A percentile compares a stretch with the other conserved stretches of the same genome.
phyloP scores from a whole-genome alignment of 2,797 vertebrate genomes.

The Esox masquinongy region DNA sequence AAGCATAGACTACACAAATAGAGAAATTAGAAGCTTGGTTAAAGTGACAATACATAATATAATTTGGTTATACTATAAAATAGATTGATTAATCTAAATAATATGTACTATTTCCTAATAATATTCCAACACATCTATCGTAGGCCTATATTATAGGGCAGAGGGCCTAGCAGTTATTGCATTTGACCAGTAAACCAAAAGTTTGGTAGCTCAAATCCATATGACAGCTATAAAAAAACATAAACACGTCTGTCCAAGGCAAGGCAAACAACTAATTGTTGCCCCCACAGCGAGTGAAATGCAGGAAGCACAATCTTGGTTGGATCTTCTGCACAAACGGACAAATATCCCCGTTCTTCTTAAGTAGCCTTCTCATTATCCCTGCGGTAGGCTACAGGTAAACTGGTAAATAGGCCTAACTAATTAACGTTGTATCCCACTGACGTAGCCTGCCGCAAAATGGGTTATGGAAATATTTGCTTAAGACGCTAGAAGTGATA shows the following conservation, averaged over 20 bases:
- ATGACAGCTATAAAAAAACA: no score
- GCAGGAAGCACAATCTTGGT: no score
- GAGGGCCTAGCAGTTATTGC: no score
- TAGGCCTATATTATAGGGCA: not conserved
- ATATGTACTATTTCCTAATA: not conserved
- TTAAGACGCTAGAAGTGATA: not conserved
- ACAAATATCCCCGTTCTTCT: no score
- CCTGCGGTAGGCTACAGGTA: not conserved
- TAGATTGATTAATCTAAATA: not conserved
- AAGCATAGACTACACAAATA: not conserved
- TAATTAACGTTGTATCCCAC: not conserved
- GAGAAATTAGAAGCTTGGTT: not conserved
- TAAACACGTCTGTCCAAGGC: no score
- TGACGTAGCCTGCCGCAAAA: not conserved
- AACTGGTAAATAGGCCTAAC: not conserved
- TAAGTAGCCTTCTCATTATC: not conserved
- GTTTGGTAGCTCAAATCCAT: no score
- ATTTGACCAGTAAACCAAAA: no score
- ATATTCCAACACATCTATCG: not conserved
- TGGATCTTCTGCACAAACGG: no score
- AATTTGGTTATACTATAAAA: not conserved
- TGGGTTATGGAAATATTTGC: not conserved
- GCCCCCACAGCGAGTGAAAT: no score
- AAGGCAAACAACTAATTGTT: no score
- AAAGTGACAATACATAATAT: not conserved